These are phyloP conservation scores for Tauraco hartlaubi DNA, from an alignment of 2,797 vertebrate genomes.

Conservation along the genomic window DNA sequence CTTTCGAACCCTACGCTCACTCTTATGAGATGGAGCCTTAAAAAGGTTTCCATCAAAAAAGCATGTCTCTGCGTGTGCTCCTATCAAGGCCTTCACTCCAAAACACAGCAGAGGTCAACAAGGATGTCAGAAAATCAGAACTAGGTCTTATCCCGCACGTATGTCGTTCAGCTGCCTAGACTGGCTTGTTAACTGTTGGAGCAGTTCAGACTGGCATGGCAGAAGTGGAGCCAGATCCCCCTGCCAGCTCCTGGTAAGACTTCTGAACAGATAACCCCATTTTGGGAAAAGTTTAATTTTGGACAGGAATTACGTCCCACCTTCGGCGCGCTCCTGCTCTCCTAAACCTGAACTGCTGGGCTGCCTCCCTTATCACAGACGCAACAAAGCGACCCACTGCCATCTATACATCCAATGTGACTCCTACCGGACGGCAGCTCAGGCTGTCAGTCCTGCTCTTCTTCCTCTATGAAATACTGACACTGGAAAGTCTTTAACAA, in stretches of 20 bases:
- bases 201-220: background rate
- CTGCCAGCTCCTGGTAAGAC: background rate
- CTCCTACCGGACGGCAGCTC: background rate
- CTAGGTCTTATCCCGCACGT: background rate
- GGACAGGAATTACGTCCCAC: background rate
- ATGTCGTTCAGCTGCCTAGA: background rate
- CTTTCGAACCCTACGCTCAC: background rate
- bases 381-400: background rate
- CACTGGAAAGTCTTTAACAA: background rate
- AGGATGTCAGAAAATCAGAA: background rate
- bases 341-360: background rate
- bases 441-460: background rate
- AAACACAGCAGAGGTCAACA: background rate
- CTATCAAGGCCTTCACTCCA: background rate
- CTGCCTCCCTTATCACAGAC: background rate
- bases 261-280: background rate
- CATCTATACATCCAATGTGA: background rate
- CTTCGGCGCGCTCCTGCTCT: background rate
- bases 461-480: background rate
- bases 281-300: background rate
- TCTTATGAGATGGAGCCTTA: background rate
- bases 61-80: background rate
- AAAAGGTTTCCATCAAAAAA: background rate
- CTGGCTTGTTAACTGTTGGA: background rate
- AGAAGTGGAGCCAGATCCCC: background rate